A percentile compares a stretch with the other conserved stretches of the same genome.
Conservation (phyloP, 2,797 vertebrate genomes). For the Macroramphosus scolopax region DNA sequence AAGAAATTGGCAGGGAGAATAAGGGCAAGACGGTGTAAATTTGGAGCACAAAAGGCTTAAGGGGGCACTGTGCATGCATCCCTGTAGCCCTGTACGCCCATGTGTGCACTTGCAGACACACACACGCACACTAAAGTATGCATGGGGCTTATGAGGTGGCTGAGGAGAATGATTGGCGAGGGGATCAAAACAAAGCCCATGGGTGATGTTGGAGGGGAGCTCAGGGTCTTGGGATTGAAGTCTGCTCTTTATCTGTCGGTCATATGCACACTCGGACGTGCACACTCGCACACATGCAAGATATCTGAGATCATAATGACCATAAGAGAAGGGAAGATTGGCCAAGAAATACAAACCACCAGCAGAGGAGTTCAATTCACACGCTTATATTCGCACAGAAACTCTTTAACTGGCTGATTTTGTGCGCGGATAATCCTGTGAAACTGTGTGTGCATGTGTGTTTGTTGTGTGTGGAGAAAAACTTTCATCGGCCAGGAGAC, state of each 20-base stretch:
- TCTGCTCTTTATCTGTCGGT: slow-evolving; percentile 45
- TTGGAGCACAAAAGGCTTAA: slow-evolving; percentile 69
- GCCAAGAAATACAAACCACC: slow-evolving; percentile 27
- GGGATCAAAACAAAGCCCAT: slow-evolving; percentile 71
- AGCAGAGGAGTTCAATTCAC: slow-evolving; percentile 25
- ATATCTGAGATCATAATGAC: slow-evolving; percentile 27
- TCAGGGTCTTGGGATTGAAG: slow-evolving; percentile 52
- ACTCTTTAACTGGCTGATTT: slow-evolving; percentile 36
- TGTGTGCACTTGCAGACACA: slow-evolving; percentile 4
- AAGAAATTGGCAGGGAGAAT: slow-evolving; percentile 68
- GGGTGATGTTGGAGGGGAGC: slow-evolving; percentile 67
- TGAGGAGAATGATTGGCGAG: slow-evolving; percentile 56
- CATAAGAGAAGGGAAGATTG: slow-evolving; percentile 37
- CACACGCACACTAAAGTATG: slow-evolving; percentile 38
- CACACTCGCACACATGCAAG: slow-evolving; percentile 21
- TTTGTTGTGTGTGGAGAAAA: slow-evolving; percentile 49
- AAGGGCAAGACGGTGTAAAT: slow-evolving; percentile 67
- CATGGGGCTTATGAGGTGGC: slow-evolving; percentile 58
- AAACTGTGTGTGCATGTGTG: slow-evolving; percentile 21
- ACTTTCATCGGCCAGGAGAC: slow-evolving; percentile 47
- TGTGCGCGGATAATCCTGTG: slow-evolving; percentile 55
- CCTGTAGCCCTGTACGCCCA: slow-evolving; percentile 23
- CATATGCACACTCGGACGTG: slow-evolving; percentile 20
- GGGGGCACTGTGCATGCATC: slow-evolving; percentile 56
- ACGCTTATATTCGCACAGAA: slow-evolving; percentile 10